Percentiles rank a stretch among this genome's conserved stretches.
Conservation (phyloP, 2,888 invertebrate species). For the Poecilobothrus nobilitatus region DNA sequence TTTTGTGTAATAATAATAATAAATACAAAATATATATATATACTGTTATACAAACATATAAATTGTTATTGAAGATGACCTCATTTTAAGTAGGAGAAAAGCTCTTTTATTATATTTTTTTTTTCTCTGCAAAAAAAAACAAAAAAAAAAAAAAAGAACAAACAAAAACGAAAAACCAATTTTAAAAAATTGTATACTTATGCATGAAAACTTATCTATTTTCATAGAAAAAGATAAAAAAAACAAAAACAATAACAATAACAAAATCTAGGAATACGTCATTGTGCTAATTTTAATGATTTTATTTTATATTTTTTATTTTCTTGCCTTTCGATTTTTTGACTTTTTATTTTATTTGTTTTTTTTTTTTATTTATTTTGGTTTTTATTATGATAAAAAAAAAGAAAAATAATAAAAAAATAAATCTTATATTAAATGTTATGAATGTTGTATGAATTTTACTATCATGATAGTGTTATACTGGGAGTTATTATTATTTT, state of each 20-base stretch:
- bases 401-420: no score
- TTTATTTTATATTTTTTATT: background rate
- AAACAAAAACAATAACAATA: no score
- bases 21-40: background rate
- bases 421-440: background rate
- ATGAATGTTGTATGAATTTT: background rate
- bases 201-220: background rate
- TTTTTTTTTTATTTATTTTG: background rate
- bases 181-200: background rate
- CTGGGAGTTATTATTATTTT: background rate
- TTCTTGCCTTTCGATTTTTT: background rate
- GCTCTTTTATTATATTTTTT: background rate
- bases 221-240: background rate
- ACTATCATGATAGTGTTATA: conserved; percentile 1
- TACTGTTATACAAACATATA: background rate
- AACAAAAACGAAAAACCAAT: no score
- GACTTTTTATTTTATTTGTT: background rate
- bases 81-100: conserved; percentile 5
- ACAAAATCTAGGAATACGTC: background rate
- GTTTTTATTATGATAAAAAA: background rate
- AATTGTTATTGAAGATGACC: conserved; percentile 1
- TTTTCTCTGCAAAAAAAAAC: no score
- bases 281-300: background rate
- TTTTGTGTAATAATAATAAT: background rate
- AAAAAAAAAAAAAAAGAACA: no score